Evolutionary conservation across 2,797 vertebrate genomes (phyloP), one percentile per base, ranked within the genome.

Genomic region (Iguana delicatissima): DNA sequence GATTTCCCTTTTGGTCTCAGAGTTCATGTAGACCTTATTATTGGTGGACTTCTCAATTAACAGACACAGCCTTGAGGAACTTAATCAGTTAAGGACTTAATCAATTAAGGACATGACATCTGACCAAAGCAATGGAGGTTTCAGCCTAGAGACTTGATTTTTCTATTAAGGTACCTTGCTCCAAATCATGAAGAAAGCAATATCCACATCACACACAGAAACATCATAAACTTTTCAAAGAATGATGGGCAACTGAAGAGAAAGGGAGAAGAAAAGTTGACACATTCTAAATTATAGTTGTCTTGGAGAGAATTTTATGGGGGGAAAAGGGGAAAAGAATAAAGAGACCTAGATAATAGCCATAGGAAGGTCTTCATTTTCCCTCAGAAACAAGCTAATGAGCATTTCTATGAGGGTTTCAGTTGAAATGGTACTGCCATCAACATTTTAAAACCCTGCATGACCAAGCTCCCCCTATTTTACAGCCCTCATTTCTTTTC

Each of bases 281-380:
- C 46, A 38, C 20, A 38, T 88, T 88, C 35, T 88, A 81, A 88
- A 81, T 57, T 82, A 32, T 18, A 42, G n/a, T 50, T 32, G 16
- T 32, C 16, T 22, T 24, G 35, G 46, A 26, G 87, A 72, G 57
- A 46, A 52, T 64, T 50, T n/a, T 50, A 79, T n/a, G 35, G 42
- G 50, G 29, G 52, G 76, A 42, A 32, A 32, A 81, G 57, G 35
- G 0, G 14, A 72, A 16, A 22, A 3, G 38, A 32, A 38, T 14
- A 81, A 46, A 88, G 24, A 69, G n/a, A 72, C 64, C 46, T 52
- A 38, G 76, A 80, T 80, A 88, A 81, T 72, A 79, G 55, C 59
- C 18, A 52, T 2, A 72, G 64, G 12, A n/a, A 35, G 5, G 4
- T 18, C 38, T 62, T 38, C 4, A 55, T 52, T 85, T 46, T 20